Evolutionary conservation across 2,888 invertebrate species (phyloP).

Genomic region (Drosophila siamana): DNA sequence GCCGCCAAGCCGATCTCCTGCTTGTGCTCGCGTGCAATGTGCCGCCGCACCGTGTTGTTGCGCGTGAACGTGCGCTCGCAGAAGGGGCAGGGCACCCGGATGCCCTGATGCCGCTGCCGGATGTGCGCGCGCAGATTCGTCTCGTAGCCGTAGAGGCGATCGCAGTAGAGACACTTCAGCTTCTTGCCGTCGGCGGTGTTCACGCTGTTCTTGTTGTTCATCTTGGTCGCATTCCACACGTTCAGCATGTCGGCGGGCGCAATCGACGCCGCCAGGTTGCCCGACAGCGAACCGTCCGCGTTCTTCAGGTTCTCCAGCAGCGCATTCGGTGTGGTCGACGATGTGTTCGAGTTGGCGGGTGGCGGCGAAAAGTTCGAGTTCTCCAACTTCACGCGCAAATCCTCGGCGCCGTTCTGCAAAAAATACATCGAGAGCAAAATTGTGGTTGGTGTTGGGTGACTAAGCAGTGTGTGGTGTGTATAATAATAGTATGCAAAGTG

Average conservation of each 20-base stretch:
- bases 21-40: conserved; percentile 96
- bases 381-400: conserved; percentile 90
- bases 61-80: conserved; percentile 96
- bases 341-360: conserved; percentile 87
- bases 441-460: neutral
- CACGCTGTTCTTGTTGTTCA: conserved; percentile 90
- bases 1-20: conserved; percentile 86
- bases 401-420: conserved; percentile 86
- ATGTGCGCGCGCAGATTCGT: conserved; percentile 96
- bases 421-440: neutral
- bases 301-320: conserved; percentile 84
- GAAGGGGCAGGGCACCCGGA: conserved; percentile 95
- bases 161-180: conserved; percentile 96
- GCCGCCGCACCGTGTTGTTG: conserved; percentile 95
- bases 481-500: too few relatives aligned
- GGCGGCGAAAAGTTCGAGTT: conserved; percentile 87
- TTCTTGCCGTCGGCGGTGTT: conserved; percentile 95
- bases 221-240: conserved; percentile 88
- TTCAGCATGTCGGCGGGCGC: conserved; percentile 87
- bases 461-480: too few relatives aligned
- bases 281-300: conserved; percentile 82
- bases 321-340: conserved; percentile 86
- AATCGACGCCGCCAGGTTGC: conserved; percentile 84
- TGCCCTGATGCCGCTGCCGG: conserved; percentile 95
- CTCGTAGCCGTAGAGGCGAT: conserved; percentile 96